Evolutionary conservation across 64 coral and sea anemone genomes (phyloP), one percentile per base, ranked within the genome.

Genomic region (Pachyseris speciosa): DNA sequence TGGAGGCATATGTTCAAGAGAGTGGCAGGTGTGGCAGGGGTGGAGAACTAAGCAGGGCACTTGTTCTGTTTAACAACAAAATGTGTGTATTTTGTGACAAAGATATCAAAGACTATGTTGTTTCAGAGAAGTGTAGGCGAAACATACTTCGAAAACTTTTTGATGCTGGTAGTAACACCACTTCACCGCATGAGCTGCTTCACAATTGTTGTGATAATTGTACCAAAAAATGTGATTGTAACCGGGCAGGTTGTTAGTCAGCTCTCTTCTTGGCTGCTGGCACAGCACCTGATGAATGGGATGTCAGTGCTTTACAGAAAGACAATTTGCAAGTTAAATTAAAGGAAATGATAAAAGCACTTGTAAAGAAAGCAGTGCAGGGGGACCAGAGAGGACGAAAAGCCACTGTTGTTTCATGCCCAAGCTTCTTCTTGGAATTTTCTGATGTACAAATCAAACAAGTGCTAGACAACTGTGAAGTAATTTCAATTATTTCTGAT

Each of bases 371-470:
- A 28, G 68, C 67, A 57, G 73, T 87, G 68, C 68, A 87, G 37
- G 85, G 85, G 53, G 85, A 87, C 71, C n/a, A 53, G 5, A 13
- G 27, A 17, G 71, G 85, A 53, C 19, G 22, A 61, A 87, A 87
- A 69, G 85, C 85, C 34, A 87, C 85, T 71, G 85, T 87, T 55
- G 19, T 87, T 36, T 33, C 61, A 74, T 87, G 85, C 85, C 85
- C 85, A 52, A 74, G 85, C 25, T 87, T 87, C 33, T 87, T 87
- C 26, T 69, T 87, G 32, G 85, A 87, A 87, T 87, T 87, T 72
- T 71, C 85, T 34, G 68, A 87, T 65, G 28, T 87, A 33, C 85
- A 87, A 58, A 87, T 87, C 71, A 42, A 87, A 34, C 85, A 87
- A 74, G 30, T 87, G 29, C 34, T 87, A 22, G 71, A 10, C 71